phyloP scores from a whole-genome alignment of 2,797 vertebrate genomes.

The Coregonus ussuriensis region DNA sequence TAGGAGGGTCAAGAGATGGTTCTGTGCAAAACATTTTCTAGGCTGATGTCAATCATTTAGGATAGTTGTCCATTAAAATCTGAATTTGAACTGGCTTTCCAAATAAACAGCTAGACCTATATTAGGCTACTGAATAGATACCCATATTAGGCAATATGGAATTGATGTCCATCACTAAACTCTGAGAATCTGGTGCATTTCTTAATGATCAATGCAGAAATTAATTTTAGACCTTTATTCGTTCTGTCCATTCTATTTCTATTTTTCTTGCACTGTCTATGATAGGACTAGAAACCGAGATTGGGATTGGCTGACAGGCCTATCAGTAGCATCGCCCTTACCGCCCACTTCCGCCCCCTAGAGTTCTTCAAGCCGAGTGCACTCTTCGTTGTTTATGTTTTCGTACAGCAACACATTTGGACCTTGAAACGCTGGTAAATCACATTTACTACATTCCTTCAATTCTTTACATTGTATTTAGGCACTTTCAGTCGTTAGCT shows the following conservation, averaged over 20 bases:
- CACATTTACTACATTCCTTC: neutral
- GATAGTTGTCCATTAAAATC: neutral
- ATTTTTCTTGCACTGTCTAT: conserved; percentile 23
- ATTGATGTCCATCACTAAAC: neutral
- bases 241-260: neutral
- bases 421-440: conserved; percentile 53
- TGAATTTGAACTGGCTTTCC: neutral
- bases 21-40: neutral
- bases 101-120: neutral
- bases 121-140: neutral
- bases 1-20: neutral
- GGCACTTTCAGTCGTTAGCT: neutral
- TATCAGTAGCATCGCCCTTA: conserved; percentile 69
- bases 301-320: conserved; percentile 54
- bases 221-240: neutral
- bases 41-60: conserved; percentile 23
- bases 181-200: neutral
- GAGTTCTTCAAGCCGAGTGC: conserved; percentile 36
- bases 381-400: conserved; percentile 53
- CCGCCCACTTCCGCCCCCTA: conserved; percentile 64
- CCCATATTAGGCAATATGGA: neutral
- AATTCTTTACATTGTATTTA: neutral
- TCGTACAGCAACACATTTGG: conserved; percentile 23
- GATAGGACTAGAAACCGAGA: neutral
- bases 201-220: neutral